These are phyloP conservation scores for Fissipunctia ypsillon DNA, from an alignment of 2,888 invertebrate species.

Conservation along the genomic window DNA sequence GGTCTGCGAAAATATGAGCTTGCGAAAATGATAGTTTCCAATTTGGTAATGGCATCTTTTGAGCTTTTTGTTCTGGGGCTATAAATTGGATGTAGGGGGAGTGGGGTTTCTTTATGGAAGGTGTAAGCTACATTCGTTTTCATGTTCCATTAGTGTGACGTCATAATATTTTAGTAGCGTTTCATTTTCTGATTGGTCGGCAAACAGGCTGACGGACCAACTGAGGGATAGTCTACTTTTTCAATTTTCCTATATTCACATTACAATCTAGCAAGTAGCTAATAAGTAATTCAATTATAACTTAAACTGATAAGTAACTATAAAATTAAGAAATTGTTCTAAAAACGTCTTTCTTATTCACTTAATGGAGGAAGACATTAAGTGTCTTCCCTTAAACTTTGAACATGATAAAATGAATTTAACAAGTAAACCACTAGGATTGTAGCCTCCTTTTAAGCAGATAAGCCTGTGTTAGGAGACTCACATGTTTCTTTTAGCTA, in stretches of 20 bases:
- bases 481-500: background rate
- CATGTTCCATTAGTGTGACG: slow-evolving; percentile 18
- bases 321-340: background rate
- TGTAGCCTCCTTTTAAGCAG: too few relatives aligned
- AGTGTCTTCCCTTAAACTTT: too few relatives aligned
- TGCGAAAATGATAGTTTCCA: slow-evolving; percentile 66
- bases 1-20: slow-evolving; percentile 64
- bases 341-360: background rate
- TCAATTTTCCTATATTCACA: too few relatives aligned
- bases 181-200: background rate
- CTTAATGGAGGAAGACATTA: too few relatives aligned
- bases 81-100: slow-evolving; percentile 37
- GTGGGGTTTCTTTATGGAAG: slow-evolving; percentile 22
- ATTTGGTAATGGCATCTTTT: slow-evolving; percentile 71
- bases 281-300: background rate
- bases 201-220: background rate
- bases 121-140: slow-evolving; percentile 4
- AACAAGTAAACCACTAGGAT: too few relatives aligned
- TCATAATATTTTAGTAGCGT: slow-evolving; percentile 24
- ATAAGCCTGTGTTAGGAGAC: too few relatives aligned
- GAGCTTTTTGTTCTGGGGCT: slow-evolving; percentile 15
- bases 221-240: too few relatives aligned
- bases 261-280: background rate
- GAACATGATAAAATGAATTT: too few relatives aligned
- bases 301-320: background rate